Evolutionary conservation across 2,888 invertebrate genomes (phyloP).

Genomic region (Zaprionus obscuricornis): DNA sequence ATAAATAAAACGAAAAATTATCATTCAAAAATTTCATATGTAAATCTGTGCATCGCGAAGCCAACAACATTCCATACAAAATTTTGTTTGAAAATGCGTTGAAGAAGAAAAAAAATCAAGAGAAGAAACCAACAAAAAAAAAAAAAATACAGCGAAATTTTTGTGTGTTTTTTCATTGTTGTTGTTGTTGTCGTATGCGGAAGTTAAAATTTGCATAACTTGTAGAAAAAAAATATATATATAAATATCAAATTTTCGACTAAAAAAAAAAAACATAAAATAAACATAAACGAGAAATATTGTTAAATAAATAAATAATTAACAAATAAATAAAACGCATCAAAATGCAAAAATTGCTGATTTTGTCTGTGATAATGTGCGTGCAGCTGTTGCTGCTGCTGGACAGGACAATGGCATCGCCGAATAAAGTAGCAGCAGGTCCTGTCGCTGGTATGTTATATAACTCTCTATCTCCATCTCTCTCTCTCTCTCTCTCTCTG

Average conservation of each 20-base stretch:
- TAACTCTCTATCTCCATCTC: neutral
- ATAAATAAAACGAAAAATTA: neutral
- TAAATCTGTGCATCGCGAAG: slow-evolving; percentile 47
- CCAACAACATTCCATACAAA: slow-evolving; percentile 37
- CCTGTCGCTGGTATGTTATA: slow-evolving; percentile 79
- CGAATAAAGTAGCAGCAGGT: slow-evolving; percentile 65
- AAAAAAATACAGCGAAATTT: slow-evolving; percentile 35
- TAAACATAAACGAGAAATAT: too few relatives aligned
- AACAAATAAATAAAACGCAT: slow-evolving; percentile 22
- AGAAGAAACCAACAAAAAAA: neutral
- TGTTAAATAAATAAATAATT: slow-evolving; percentile 7
- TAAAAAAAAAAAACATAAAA: slow-evolving; percentile 10
- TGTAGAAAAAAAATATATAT: slow-evolving; percentile 33
- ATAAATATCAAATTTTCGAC: too few relatives aligned
- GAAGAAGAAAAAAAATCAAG: slow-evolving; percentile 28
- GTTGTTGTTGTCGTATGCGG: slow-evolving; percentile 41
- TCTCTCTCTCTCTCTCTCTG: neutral
- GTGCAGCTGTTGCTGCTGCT: slow-evolving; percentile 80
- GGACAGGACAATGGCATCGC: slow-evolving; percentile 78
- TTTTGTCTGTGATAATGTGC: slow-evolving; percentile 82
- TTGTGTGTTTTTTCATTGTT: slow-evolving; percentile 28
- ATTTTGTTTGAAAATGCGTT: slow-evolving; percentile 56
- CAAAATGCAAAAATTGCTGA: slow-evolving; percentile 80
- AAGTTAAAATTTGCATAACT: slow-evolving; percentile 52
- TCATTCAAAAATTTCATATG: slow-evolving; percentile 51